phyloP scores from a whole-genome alignment of 2,888 invertebrate species.

The Tribolium freemani region DNA sequence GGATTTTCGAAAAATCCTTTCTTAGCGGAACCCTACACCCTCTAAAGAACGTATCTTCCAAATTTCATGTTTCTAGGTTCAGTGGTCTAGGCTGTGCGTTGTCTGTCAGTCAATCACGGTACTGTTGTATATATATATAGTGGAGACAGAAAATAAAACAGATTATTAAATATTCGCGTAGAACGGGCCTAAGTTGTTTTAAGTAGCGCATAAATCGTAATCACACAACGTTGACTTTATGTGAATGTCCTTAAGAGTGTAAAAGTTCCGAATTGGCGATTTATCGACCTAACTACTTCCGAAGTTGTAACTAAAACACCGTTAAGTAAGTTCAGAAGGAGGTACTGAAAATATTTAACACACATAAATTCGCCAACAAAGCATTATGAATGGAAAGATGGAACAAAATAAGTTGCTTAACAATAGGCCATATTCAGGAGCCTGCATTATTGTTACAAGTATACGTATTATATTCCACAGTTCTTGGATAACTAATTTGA shows the following conservation, averaged over 20 bases:
- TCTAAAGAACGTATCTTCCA: too few species aligned
- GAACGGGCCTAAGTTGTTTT: background rate
- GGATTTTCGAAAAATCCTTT: too few species aligned
- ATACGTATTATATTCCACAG: background rate
- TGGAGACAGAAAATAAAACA: background rate
- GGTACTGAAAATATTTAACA: background rate
- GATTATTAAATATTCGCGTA: background rate
- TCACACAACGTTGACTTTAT: background rate
- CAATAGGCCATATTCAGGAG: conserved; percentile 1
- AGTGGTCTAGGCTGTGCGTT: too few species aligned
- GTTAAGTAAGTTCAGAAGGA: background rate
- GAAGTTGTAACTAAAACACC: background rate
- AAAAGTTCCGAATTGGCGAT: background rate
- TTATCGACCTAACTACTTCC: background rate
- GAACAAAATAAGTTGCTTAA: conserved; percentile 6
- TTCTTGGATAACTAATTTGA: conserved; percentile 6
- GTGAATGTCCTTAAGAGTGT: background rate
- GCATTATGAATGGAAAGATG: background rate
- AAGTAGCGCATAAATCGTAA: background rate
- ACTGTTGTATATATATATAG: too few species aligned
- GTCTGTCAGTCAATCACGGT: too few species aligned
- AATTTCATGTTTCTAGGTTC: too few species aligned
- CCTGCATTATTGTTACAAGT: background rate
- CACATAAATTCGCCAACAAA: conserved; percentile 4
- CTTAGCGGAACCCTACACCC: too few species aligned